Base-by-base conservation (phyloP, 1,140 invertebrate species). In the Trichonephila inaurata region DNA sequence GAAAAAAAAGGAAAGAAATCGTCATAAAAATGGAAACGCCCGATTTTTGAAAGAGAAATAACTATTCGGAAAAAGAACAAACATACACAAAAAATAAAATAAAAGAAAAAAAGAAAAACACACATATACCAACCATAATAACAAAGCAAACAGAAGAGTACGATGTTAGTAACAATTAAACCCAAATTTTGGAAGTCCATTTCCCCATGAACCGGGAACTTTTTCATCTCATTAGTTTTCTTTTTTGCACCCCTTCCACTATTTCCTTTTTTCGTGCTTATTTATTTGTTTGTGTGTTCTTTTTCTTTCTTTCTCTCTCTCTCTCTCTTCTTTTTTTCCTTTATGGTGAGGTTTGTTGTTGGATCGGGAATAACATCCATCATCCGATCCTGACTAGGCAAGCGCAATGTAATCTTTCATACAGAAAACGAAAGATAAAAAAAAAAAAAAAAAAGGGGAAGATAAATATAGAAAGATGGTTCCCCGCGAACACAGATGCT, bases 381-480 rank as follows among this genome's bases (percentile, higher is more conserved):
- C 92, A 93, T 93, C 66, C 24, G 24, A 88, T 77, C 24, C 58
- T 89, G 85, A 87, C 86, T 81, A 66, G 86, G 91, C 91, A 92
- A 92, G 91, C 91, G 92, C 92, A 93, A 81, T 93, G 92, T 82
- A 93, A 93, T 93, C 92, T 93, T 93, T 89, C 92, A 93, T 93
- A 93, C 92, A 93, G 85, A 91, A 92, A 87, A 61, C 51, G 62
- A 81, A 92, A 86, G 81, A 83, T 40, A 91, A 85, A 91, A 87
- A 92, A 72, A 33, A 87, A 61, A 89, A 69, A 83, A 40, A 2
- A 40, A 40, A 66, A 66, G 44, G 21, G 83, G 81, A 93, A 93
- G 92, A 93, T 93, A 93, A 93, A 93, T 93, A 93, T 93, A 93
- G 91, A 92, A 93, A 93, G 92, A 93, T 93, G 92, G 92, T 93